Conservation (phyloP, 2,888 invertebrate species). For the Cabera pusaria region DNA sequence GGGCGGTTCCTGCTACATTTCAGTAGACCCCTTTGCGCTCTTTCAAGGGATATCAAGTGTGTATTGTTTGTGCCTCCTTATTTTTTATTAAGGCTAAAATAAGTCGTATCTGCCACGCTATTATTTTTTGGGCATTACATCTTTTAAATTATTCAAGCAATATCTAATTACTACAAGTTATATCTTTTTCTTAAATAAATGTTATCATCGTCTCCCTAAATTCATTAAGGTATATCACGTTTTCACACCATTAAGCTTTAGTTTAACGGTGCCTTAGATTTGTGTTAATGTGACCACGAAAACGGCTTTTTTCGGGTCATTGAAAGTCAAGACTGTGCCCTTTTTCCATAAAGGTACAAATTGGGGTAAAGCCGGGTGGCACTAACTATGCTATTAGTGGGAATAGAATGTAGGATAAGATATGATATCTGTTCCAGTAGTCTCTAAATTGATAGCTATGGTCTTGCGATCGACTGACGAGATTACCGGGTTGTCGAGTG, state of each 20-base stretch:
- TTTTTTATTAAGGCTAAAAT: no score
- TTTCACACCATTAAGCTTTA: constrained; percentile 26
- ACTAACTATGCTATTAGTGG: constrained; percentile 1
- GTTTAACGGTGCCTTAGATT: constrained; percentile 21
- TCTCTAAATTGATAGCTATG: no score
- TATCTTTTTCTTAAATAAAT: constrained; percentile 5
- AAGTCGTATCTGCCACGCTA: no score
- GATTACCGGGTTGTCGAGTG: no score
- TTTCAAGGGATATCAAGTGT: no score
- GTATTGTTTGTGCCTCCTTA: no score
- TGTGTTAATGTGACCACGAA: constrained; percentile 23
- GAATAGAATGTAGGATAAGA: no score
- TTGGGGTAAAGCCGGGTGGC: constrained; percentile 3
- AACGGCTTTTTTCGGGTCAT: constrained; percentile 16
- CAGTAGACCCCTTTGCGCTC: no score
- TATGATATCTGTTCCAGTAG: no score
- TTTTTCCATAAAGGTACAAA: constrained; percentile 13
- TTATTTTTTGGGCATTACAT: no score
- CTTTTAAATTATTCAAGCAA: background rate
- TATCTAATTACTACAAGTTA: constrained; percentile 4
- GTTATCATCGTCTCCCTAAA: constrained; percentile 5
- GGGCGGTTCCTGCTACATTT: no score
- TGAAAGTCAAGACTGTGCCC: constrained; percentile 16
- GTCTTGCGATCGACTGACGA: no score
- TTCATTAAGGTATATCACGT: constrained; percentile 25